Base-by-base conservation (phyloP, 2,797 vertebrate genomes). In the Eptatretus atami region DNA sequence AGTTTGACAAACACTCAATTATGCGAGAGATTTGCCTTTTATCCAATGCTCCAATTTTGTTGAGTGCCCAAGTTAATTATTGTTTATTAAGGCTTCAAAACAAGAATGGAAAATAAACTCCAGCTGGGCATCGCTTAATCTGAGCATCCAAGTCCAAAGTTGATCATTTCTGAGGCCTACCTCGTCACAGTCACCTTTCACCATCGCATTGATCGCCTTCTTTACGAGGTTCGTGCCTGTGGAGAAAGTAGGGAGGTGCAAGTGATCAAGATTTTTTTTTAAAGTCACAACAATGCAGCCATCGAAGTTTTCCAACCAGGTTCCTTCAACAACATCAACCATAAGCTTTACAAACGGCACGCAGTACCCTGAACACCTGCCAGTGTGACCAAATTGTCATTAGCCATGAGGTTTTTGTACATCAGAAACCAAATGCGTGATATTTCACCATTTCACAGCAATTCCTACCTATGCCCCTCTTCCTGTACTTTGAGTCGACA, bases 171-270 rank as follows among this genome's bases (percentile, higher is more conserved):
- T 19, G 60, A 13, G 10, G 24, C 78, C 81, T 79, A 98, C 92
- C 84, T 98, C 92, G 68, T 98, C 92, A 76, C 92, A 98, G 75
- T 98, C 92, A 64, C 92, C 92, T 75, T 96, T 90, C 74, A 98
- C 88, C 92, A 98, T 98, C 75, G 92, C 90, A 76, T 95, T 96
- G 75, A 98, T 96, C 78, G 92, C 90, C 84, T 94, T 96, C 81
- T 98, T 98, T 76, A 96, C 92, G 78, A 98, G 81, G 78, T 94
- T 95, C 77, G 92, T 98, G 81, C 92, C 92, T 98, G 77, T 70
- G 80, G 81, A 53, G 74, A 0, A 77, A 69, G 71, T 67, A 9
- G n/a, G 8, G 13, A 60, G 6, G 44, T 15, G 13, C 52, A 25
- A 13, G n/a, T 9, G 12, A 14, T 25, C 6, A 14, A 44, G n/a